These are phyloP conservation scores for Acrobasis suavella DNA, from an alignment of 2,888 invertebrate species.

Conservation along the genomic window DNA sequence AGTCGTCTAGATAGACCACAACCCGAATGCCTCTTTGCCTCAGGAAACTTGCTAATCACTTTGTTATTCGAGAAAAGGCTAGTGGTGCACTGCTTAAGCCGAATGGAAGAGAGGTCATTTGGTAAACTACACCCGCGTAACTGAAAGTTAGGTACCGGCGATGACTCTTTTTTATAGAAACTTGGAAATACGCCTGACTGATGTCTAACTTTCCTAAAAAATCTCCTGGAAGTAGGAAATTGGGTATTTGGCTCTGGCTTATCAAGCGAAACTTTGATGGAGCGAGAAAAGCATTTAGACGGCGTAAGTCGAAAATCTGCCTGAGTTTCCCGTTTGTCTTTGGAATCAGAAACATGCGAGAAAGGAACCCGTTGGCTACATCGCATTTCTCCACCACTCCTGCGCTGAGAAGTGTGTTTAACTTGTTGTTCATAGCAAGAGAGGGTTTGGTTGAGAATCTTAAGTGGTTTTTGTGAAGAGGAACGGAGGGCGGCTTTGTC, in stretches of 20 bases:
- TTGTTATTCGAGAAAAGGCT: conserved; percentile 28
- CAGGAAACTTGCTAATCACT: conserved; percentile 28
- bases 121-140: neutral
- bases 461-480: too few species aligned
- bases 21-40: conserved; percentile 27
- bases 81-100: conserved; percentile 29
- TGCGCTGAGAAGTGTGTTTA: too few species aligned
- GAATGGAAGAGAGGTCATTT: conserved; percentile 29
- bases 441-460: too few species aligned
- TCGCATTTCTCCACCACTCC: too few species aligned
- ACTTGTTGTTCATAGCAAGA: too few species aligned
- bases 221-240: neutral
- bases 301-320: neutral
- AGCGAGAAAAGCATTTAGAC: neutral
- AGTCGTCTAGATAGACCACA: conserved; percentile 34
- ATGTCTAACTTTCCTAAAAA: conserved; percentile 23
- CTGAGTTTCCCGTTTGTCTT: neutral
- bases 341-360: neutral
- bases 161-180: conserved; percentile 20
- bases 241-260: neutral
- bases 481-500: too few species aligned
- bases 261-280: neutral
- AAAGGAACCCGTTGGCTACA: too few species aligned
- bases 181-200: conserved; percentile 24
- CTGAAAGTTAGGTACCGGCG: conserved; percentile 16